A percentile compares a stretch with the other conserved stretches of the same genome.
Evolutionary conservation across 2,888 invertebrate genomes (phyloP).

Genomic region (Tridacna crocea): DNA sequence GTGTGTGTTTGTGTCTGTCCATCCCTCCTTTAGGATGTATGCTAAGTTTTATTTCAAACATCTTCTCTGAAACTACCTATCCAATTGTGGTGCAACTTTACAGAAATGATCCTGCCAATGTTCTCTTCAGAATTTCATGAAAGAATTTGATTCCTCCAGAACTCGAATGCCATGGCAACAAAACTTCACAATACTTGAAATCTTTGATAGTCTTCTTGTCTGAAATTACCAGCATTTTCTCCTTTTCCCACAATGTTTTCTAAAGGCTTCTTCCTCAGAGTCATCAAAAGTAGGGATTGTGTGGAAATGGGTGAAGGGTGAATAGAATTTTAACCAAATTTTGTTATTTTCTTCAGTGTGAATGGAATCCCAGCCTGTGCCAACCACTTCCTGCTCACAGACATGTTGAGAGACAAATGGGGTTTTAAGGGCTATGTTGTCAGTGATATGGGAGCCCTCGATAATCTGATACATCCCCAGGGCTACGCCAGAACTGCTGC

Average conservation of each 20-base stretch:
- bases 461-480: constrained; percentile 71
- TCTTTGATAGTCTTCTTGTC: too few species aligned
- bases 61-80: too few species aligned
- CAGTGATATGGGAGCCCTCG: constrained; percentile 79
- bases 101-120: too few species aligned
- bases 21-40: too few species aligned
- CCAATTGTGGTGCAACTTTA: too few species aligned
- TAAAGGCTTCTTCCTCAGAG: neutral
- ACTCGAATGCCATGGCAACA: too few species aligned
- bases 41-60: neutral
- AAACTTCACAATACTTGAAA: too few species aligned
- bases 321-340: too few species aligned
- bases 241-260: constrained; percentile 8
- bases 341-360: constrained; percentile 63
- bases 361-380: constrained; percentile 82
- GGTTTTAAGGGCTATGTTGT: constrained; percentile 81
- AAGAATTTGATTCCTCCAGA: too few species aligned
- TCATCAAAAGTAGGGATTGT: neutral
- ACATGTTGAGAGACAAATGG: constrained; percentile 78
- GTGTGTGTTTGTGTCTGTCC: too few species aligned
- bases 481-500: constrained; percentile 68
- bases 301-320: too few species aligned
- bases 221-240: constrained; percentile 11
- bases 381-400: constrained; percentile 76
- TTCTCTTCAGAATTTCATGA: too few species aligned